Evolutionary conservation across 2,888 invertebrate species (phyloP), one percentile per base, ranked within the genome.

Genomic region (Oegoconia quadripuncta): DNA sequence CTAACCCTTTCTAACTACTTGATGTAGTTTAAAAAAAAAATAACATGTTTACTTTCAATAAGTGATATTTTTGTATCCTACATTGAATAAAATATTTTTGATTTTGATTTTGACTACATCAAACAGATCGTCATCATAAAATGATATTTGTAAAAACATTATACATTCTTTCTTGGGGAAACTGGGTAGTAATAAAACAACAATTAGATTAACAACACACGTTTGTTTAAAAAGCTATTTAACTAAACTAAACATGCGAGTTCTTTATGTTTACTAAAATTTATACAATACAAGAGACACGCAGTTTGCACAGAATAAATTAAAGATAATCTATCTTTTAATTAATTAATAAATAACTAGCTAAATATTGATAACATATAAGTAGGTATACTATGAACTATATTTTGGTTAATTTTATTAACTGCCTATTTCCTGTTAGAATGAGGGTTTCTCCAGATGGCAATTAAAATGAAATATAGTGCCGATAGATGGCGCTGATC

Each of bases 181-280:
- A 16, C 11, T 30, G 15, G 15, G 16, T 3, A 7, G 3, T 14
- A 74, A 74, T 72, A 64, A 75, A 75, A 75, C 69, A 59, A 50
- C 46, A 59, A 49, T 59, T 49, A 42, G 52, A 55, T 50, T 59
- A 74, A 75, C 69, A 74, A 73, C 78, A 75, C 77, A 64, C 72
- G 48, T 67, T 62, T 59, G 51, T 69, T 73, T 67, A 59, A 65
- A 70, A 73, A 64, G 60, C 58, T 55, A 52, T 39, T 23, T 15
- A 39, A 43, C 49, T 48, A 48, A 45, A n/a, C n/a, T n/a, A n/a
- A 54, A 53, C 48, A 52, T 55, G 48, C 51, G 51, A 46, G 46
- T 34, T 43, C 49, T 44, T 27, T 46, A 54, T 50, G 12, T 16
- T 26, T 14, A 20, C 13, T 26, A 33, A 34, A 27, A 34, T 38